Base-by-base conservation (phyloP, 2,888 invertebrate genomes). In the Caradrina kadenii region DNA sequence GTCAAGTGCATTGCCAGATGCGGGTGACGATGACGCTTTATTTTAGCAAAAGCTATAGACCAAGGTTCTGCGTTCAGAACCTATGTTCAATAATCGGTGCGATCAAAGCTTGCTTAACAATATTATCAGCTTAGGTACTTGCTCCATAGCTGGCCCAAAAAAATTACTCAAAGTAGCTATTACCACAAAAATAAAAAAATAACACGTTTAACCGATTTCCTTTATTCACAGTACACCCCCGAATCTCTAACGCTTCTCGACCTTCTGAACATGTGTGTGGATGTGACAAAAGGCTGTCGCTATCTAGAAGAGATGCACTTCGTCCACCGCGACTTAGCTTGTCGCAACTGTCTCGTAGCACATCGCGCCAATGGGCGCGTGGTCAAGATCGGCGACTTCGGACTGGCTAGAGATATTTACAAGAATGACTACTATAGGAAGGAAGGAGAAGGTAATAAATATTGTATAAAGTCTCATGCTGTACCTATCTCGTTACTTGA, bases 341-440 rank as follows among this genome's bases (percentile, higher is more conserved):
- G 99, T 79, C 96, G 99, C 61, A 99, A 99, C 94, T 99, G 99
- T 88, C 96, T 99, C 19, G 99, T 99, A 0, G 98, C 98, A 0
- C 97, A 97, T 73, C 96, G 97, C 0, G 96, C 96, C 42, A 94
- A 96, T 76, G 96, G 96, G 1, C 96, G 98, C 68, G 97, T 98
- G 17, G 99, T 99, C n/a, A 99, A 99, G 94, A 99, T 99, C 67
- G 99, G 99, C 0, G 99, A 99, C 93, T 99, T 99, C 91, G 99
- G 99, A 0, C 96, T 99, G 11, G 99, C 99, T 0, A 96, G 99
- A 76, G 99, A 99, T 91, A 98, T 99, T 77, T 99, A 99, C 93
- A 98, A 99, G 91, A 99, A 98, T 88, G 99, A 99, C 91, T 99
- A 99, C 89, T 99, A 99, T 89, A 97, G 99, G 78, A 99, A 99